Base-by-base conservation (phyloP, 2,888 invertebrate species). In the Tillus elongatus region DNA sequence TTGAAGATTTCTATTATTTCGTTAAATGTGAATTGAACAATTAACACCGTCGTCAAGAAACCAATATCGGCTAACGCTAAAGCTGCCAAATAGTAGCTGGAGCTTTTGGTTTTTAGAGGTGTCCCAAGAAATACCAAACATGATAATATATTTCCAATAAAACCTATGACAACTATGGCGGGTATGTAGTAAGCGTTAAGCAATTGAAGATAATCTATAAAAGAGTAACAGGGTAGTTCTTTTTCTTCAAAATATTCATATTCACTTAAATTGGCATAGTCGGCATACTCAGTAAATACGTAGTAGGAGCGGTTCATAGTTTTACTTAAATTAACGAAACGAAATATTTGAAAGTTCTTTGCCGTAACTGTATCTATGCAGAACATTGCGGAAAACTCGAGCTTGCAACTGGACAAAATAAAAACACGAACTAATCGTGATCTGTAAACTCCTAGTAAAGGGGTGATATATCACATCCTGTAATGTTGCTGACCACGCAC, bases 81-180 rank as follows among this genome's bases (percentile, higher is more conserved):
- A 0, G 77, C 75, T 0, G 77, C 76, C 37, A 79, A 56, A 49
- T 79, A 79, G 46, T 75, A 74, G 47, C 75, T 75, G 2, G 77
- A 77, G 36, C 77, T 76, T 12, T 76, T 64, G 61, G 73, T 67
- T 46, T 72, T 72, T 16, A 79, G 61, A 43, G 74, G 72, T 0
- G 76, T 77, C 32, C 70, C 72, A 8, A 75, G 58, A 49, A 79
- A 75, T 1, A 78, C 77, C 2, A 73, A 54, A 49, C 73, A 74
- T 1, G 76, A 75, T 2, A 76, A 49, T 1, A 73, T 49, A 47
- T 79, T 79, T 1, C 78, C 78, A 1, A 76, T 56, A 4, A 78
- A 60, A 1, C 79, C 79, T 13, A 77, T 52, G 0, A 70, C 52
- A 33, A 75, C 73, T 15, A 79, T 72, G 3, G 69, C 53, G 0